Percentiles rank a stretch among this genome's conserved stretches.
Evolutionary conservation across 2,888 invertebrate species (phyloP).

Genomic region (Suillia variegata): DNA sequence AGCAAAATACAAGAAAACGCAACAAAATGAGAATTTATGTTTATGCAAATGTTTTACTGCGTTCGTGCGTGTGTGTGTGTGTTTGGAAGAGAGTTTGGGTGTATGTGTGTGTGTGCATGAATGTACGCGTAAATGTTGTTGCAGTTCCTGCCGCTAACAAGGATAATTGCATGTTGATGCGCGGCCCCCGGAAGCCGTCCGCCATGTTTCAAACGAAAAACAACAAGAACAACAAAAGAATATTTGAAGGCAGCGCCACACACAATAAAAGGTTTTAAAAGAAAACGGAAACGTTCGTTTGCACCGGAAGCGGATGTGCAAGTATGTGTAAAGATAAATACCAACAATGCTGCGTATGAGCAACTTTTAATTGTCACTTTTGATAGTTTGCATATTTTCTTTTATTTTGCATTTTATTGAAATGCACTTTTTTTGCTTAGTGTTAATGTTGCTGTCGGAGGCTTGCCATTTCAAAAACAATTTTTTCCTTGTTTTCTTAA

Average conservation of each 20-base stretch:
- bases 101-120: slow-evolving; percentile 2
- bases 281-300: neutral
- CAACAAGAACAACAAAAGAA: neutral
- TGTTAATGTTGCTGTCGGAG: too few species aligned
- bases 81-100: neutral
- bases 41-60: slow-evolving; percentile 37
- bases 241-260: neutral
- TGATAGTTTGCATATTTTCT: neutral
- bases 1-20: slow-evolving; percentile 39
- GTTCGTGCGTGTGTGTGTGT: slow-evolving; percentile 3
- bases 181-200: too few species aligned
- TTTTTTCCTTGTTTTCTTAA: too few species aligned
- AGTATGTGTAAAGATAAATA: neutral
- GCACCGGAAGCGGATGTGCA: neutral
- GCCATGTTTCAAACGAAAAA: too few species aligned
- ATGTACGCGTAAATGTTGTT: slow-evolving; percentile 13
- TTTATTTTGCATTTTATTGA: neutral
- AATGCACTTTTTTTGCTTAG: too few species aligned
- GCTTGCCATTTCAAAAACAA: too few species aligned
- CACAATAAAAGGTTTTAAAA: neutral
- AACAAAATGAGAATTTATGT: slow-evolving; percentile 50
- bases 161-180: slow-evolving; percentile 19
- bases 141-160: slow-evolving; percentile 20
- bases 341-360: neutral
- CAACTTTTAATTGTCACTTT: neutral